Base-by-base conservation (phyloP, 2,888 invertebrate genomes). In the Eristalis arbustorum region DNA sequence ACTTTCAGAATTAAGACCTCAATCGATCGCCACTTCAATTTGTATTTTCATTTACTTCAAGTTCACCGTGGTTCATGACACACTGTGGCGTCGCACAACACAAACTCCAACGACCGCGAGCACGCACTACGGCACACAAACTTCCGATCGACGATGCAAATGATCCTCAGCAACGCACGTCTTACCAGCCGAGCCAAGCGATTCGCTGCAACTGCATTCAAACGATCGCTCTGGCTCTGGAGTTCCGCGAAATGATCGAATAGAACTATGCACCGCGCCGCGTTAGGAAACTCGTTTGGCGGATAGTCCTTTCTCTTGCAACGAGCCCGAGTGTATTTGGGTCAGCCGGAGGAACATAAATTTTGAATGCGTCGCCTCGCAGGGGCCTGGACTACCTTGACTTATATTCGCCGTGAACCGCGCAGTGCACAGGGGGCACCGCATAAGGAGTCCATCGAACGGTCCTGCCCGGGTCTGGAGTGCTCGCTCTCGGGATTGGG, bases 151-250 rank as follows among this genome's bases (percentile, higher is more conserved):
- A 59, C 31, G 42, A 68, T 77, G 82, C 40, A 85, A 85, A 82
- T 61, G 69, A 82, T 62, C 62, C 61, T 49, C 74, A 64, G 25
- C 57, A 23, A 18, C 59, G 74, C 74, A 49, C 59, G 71, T 61
- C 49, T 79, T 75, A 87, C 87, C 87, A 78, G n/a, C 67, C 83
- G 83, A 71, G 74, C 28, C 78, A 61, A 87, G 75, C 62, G 87
- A 83, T 83, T 67, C 67, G 59, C 82, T 56, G 49, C 74, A 78
- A 87, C 87, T 87, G 83, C 87, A 82, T 87, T 74, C 42, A 67
- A 73, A 18, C 80, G 42, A 71, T 61, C 34, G 42, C 28, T 68
- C 64, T n/a, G 67, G 49, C 62, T 34, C n/a, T 28, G 73, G 62
- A 18, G 37, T 56, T 68, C 23, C 57, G 68, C 80, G 37, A 64